phyloP scores from a whole-genome alignment of 2,113 vertebrate genomes.

The Channa maculata region DNA sequence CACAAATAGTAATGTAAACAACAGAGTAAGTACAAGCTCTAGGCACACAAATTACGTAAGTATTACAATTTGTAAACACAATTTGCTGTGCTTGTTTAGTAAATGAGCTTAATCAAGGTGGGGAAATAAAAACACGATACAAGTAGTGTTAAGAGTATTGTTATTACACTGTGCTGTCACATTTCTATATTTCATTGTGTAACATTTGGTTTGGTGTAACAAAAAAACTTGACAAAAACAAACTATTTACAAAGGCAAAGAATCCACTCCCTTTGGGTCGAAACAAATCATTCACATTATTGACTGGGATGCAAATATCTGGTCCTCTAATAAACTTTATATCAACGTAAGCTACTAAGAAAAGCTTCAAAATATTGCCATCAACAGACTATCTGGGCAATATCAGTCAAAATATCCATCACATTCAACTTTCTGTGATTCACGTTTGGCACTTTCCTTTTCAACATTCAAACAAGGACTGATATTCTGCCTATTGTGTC shows the following conservation, averaged over 20 bases:
- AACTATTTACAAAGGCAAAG: conserved; percentile 69
- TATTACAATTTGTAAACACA: conserved; percentile 60
- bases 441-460: conserved; percentile 42
- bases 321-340: conserved; percentile 58
- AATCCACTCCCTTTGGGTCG: conserved; percentile 68
- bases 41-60: conserved; percentile 50
- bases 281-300: conserved; percentile 79
- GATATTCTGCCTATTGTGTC: conserved; percentile 17
- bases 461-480: conserved; percentile 13
- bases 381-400: conserved; percentile 22
- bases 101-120: conserved; percentile 38
- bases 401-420: conserved; percentile 30
- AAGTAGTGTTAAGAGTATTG: conserved; percentile 48
- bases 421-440: conserved; percentile 36
- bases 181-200: conserved; percentile 50
- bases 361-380: conserved; percentile 33
- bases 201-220: conserved; percentile 69
- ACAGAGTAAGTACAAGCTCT: conserved; percentile 52
- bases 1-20: conserved; percentile 59
- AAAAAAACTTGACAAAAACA: conserved; percentile 65
- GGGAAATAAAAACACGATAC: conserved; percentile 26
- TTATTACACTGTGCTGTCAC: conserved; percentile 76
- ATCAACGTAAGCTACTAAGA: conserved; percentile 48
- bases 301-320: conserved; percentile 70
- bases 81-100: conserved; percentile 40